A percentile compares a stretch with the other conserved stretches of the same genome.
Conservation (phyloP, 2,888 invertebrate genomes). For the Cantharis rustica region DNA sequence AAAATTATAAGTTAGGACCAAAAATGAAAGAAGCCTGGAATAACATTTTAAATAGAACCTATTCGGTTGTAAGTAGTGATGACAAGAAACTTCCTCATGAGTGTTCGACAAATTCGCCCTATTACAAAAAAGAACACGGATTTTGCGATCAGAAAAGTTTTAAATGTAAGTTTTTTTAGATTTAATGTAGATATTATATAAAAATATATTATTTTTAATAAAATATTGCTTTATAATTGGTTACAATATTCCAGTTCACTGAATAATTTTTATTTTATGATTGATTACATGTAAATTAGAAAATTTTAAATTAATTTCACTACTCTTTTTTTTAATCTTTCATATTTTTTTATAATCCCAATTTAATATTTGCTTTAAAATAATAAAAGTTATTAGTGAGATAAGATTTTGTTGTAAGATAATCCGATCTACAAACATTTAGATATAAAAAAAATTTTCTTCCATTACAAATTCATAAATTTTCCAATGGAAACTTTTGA, state of each 20-base stretch:
- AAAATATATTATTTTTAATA: no score
- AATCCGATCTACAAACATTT: no score
- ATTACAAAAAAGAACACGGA: background rate
- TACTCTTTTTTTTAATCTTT: no score
- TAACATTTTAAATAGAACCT: slow-evolving; percentile 44
- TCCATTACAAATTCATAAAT: no score
- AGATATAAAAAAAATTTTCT: no score
- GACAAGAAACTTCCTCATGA: background rate
- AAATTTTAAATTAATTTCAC: background rate
- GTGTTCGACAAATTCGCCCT: background rate
- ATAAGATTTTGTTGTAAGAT: no score
- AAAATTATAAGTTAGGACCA: background rate
- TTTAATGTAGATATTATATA: no score
- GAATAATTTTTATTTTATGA: background rate
- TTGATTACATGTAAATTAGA: background rate
- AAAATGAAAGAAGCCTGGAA: slow-evolving; percentile 51
- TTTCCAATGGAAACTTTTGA: no score
- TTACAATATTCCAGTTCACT: background rate
- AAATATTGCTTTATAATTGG: background rate
- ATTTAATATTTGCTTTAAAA: no score
- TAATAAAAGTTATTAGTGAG: no score
- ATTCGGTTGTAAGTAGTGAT: slow-evolving; percentile 43
- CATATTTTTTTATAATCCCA: no score
- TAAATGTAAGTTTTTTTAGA: background rate
- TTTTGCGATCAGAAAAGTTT: background rate